phyloP scores from a whole-genome alignment of 2,113 vertebrate genomes.

The Rattus norvegicus region GRCr8 NC_086035.1:66040501-66041000 shows the following conservation, averaged over 20 bases:
- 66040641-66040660: background rate
- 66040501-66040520: too few relatives aligned
- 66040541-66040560: too few relatives aligned
- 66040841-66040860: conserved; percentile 92
- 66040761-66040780: conserved; percentile 74
- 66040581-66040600: background rate
- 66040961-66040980: conserved; percentile 91
- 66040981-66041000: conserved; percentile 92
- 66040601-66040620: background rate
- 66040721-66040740: conserved; percentile 25
- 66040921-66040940: too few relatives aligned
- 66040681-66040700: background rate
- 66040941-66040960: conserved; percentile 95
- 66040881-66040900: conserved; percentile 96
- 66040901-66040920: conserved; percentile 94
- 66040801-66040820: conserved; percentile 64
- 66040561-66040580: too few relatives aligned
- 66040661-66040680: conserved; percentile 76
- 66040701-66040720: background rate
- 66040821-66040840: conserved; percentile 93
- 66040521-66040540: too few relatives aligned
- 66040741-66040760: background rate
- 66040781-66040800: conserved; percentile 80
- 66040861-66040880: conserved; percentile 94
- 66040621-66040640: background rate